Percentiles rank a stretch among this genome's conserved stretches.
phyloP scores from a whole-genome alignment of 1,140 invertebrate genomes.

The Temnothorax longispinosus region DNA sequence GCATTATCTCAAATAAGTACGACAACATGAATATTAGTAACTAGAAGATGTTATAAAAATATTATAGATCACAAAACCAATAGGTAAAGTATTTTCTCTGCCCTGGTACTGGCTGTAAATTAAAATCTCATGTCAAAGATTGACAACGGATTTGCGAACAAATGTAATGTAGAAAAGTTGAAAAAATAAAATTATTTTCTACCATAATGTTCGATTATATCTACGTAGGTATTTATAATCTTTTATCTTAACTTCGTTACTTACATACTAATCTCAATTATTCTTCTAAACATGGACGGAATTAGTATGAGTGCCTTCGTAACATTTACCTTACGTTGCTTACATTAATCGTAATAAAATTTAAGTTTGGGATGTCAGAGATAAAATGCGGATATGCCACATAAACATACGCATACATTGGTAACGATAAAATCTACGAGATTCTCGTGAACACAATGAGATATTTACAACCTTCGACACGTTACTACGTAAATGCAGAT shows the following conservation, averaged over 20 bases:
- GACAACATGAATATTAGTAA: neutral
- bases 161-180: conserved; percentile 16
- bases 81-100: conserved; percentile 1
- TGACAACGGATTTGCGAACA: neutral
- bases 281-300: conserved; percentile 60
- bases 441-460: conserved; percentile 32
- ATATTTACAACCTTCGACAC: conserved; percentile 53
- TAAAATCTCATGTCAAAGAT: conserved; percentile 22
- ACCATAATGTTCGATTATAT: neutral
- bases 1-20: neutral
- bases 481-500: conserved; percentile 38
- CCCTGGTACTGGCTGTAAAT: neutral
- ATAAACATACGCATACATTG: conserved; percentile 33
- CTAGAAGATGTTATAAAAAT: neutral
- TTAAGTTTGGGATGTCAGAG: conserved; percentile 13
- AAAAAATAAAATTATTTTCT: conserved; percentile 35
- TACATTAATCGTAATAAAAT: conserved; percentile 32
- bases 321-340: conserved; percentile 17
- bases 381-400: conserved; percentile 39
- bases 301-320: conserved; percentile 42
- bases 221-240: neutral
- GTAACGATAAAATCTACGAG: conserved; percentile 58
- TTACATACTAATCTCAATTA: conserved; percentile 14
- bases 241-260: neutral
- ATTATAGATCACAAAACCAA: neutral